Evolutionary conservation across 2,113 vertebrate species (phyloP).

Genomic region (Larimichthys crocea): DNA sequence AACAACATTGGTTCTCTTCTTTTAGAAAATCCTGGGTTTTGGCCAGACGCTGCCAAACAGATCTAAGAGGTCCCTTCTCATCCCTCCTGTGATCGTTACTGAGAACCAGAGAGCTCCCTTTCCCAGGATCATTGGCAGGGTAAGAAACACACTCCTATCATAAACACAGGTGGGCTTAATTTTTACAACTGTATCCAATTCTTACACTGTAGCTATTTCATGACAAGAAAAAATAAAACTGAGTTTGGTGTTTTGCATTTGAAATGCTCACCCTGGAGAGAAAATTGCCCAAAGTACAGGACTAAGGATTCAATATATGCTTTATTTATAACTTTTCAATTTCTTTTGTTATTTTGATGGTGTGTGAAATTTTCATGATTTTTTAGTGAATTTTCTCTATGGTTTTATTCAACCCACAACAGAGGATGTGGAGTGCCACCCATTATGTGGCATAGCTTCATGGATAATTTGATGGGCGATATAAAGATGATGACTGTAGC

Average conservation of each 20-base stretch:
- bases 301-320: conserved; percentile 14
- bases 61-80: conserved; percentile 91
- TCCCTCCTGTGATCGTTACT: conserved; percentile 90
- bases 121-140: conserved; percentile 91
- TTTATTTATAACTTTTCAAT: conserved; percentile 3
- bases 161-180: not conserved
- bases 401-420: not conserved
- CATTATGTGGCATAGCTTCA: not conserved
- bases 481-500: not conserved
- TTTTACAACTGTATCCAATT: not conserved
- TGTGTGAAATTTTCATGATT: not conserved
- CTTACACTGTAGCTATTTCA: not conserved
- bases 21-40: conserved; percentile 88
- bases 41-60: conserved; percentile 85
- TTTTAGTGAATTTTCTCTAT: not conserved
- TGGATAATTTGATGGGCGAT: not conserved
- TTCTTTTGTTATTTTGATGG: not conserved
- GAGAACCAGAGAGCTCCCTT: conserved; percentile 95
- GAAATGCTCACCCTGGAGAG: not conserved
- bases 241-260: not conserved
- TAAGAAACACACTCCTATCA: conserved; percentile 75
- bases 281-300: not conserved
- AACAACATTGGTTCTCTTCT: not conserved
- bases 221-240: not conserved
- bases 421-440: not conserved